Conservation (phyloP, 2,113 vertebrate species). For the Agelaius tricolor region DNA sequence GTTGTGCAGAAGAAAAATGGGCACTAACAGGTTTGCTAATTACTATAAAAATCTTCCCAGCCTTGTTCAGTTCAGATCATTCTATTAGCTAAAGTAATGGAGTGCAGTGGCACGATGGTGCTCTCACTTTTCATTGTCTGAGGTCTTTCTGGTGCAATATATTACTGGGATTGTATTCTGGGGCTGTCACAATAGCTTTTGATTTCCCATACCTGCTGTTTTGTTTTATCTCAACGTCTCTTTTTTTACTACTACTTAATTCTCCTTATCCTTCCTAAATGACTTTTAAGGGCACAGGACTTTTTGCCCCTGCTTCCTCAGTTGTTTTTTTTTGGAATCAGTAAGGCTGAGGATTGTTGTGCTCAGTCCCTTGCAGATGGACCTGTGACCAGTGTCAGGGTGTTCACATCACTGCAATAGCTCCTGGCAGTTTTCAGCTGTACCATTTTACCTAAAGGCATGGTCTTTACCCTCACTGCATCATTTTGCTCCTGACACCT, state of each 20-base stretch:
- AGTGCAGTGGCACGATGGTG: not conserved
- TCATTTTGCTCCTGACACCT: not conserved
- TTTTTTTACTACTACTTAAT: not conserved
- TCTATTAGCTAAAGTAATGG: slow-evolving; percentile 45
- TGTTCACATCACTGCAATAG: not conserved
- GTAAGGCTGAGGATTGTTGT: not conserved
- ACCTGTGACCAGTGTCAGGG: not conserved
- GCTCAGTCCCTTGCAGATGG: not conserved
- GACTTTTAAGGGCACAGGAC: not conserved
- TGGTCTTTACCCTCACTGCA: not conserved
- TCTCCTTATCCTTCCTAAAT: not conserved
- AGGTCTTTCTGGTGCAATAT: slow-evolving; percentile 5
- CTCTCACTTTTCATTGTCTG: slow-evolving; percentile 3
- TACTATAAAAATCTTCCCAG: slow-evolving; percentile 20
- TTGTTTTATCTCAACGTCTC: not conserved
- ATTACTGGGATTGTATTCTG: slow-evolving; percentile 9
- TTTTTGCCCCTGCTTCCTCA: not conserved
- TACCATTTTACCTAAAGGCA: not conserved
- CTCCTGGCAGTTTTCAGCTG: not conserved
- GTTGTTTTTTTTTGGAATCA: not conserved
- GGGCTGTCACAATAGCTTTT: slow-evolving; percentile 13
- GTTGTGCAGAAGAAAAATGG: slow-evolving; percentile 30
- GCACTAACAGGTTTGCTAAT: slow-evolving; percentile 46
- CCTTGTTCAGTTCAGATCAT: slow-evolving; percentile 7
- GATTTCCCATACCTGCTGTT: slow-evolving; percentile 34